These are phyloP conservation scores for Drosophila lini DNA, from an alignment of 1,140 invertebrate species.

Conservation along the genomic window DNA sequence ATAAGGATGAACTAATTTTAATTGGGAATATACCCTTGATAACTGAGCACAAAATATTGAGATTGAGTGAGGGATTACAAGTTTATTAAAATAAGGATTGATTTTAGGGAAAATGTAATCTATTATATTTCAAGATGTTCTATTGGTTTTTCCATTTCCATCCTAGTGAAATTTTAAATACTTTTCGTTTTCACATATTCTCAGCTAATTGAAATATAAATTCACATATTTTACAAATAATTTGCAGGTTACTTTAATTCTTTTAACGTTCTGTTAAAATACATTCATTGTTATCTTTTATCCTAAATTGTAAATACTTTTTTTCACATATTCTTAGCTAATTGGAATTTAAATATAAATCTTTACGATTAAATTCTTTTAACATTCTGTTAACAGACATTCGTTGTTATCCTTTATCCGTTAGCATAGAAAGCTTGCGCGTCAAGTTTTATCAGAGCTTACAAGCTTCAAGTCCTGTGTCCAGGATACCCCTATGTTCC, in stretches of 20 bases:
- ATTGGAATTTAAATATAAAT: neutral
- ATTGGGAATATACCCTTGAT: neutral
- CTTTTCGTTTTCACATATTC: neutral
- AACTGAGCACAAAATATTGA: neutral
- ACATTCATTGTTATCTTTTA: too few species aligned
- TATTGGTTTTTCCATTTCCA: rapidly evolving
- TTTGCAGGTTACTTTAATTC: too few species aligned
- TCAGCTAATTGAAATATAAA: neutral
- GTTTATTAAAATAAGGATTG: too few species aligned
- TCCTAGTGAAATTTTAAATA: neutral
- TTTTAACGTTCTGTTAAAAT: too few species aligned
- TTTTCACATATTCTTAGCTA: too few species aligned
- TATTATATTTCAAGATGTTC: too few species aligned
- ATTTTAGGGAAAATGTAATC: too few species aligned
- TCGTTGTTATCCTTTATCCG: slow-evolving; percentile 3
- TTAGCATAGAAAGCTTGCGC: neutral
- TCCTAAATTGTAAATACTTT: neutral
- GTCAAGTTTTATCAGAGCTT: slow-evolving; percentile 1
- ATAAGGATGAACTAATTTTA: neutral
- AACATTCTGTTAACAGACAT: slow-evolving; percentile 4
- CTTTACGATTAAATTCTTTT: neutral
- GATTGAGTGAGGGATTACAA: too few species aligned
- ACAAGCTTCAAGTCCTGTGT: neutral
- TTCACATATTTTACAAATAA: too few species aligned
- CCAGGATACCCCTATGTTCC: neutral